phyloP scores from a whole-genome alignment of 2,113 vertebrate species.

The Haemorhous mexicanus region DNA sequence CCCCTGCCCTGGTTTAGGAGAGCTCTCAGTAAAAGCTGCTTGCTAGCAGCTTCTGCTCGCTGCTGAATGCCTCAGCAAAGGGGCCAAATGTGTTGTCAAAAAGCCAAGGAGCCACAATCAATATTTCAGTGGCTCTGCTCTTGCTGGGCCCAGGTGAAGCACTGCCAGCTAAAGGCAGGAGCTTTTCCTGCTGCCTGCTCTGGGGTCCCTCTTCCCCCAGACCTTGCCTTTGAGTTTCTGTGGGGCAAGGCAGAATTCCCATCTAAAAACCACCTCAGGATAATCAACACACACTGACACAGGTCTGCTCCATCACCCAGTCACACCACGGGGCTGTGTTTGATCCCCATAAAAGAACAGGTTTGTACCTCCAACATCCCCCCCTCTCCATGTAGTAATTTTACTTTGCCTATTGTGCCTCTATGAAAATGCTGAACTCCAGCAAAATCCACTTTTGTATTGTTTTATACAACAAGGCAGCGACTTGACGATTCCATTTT shows the following conservation, averaged over 20 bases:
- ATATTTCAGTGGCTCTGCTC: background rate
- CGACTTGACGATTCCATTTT: background rate
- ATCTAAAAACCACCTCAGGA: background rate
- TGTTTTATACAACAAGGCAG: background rate
- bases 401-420: background rate
- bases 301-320: background rate
- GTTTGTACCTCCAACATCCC: background rate
- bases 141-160: background rate
- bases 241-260: background rate
- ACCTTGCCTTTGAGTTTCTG: background rate
- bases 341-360: background rate
- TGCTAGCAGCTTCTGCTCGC: background rate
- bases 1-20: background rate
- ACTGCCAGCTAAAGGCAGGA: background rate
- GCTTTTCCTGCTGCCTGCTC: background rate
- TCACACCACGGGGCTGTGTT: background rate
- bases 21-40: background rate
- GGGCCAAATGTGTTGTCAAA: background rate
- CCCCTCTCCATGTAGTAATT: background rate
- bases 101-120: background rate
- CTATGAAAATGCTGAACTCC: background rate
- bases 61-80: accelerated
- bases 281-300: accelerated
- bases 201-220: accelerated
- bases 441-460: background rate